These are phyloP conservation scores for Orchesellides sinensis DNA, from an alignment of 2,888 invertebrate species.

Conservation along the genomic window DNA sequence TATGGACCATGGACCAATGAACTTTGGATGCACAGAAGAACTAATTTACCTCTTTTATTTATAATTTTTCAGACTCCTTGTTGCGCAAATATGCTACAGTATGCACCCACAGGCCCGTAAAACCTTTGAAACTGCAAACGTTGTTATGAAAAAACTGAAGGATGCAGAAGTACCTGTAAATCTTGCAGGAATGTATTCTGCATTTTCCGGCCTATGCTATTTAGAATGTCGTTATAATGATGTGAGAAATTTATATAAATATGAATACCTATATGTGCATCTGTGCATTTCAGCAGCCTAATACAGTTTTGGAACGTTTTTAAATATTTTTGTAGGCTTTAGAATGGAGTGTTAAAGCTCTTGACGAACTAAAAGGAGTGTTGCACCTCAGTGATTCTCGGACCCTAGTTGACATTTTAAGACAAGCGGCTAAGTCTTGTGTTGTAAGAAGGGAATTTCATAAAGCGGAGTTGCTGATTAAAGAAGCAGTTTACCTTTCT, in stretches of 20 bases:
- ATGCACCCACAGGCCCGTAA: constrained; percentile 86
- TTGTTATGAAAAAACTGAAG: constrained; percentile 79
- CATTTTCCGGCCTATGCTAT: constrained; percentile 90
- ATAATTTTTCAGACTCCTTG: constrained; percentile 83
- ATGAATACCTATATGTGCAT: too few relatives aligned
- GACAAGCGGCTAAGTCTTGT: constrained; percentile 92
- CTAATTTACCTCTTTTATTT: constrained; percentile 73
- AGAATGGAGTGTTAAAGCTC: constrained; percentile 87
- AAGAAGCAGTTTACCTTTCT: constrained; percentile 87
- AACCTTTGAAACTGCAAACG: constrained; percentile 82
- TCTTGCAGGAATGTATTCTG: constrained; percentile 86
- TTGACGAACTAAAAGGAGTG: constrained; percentile 79
- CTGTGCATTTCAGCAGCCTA: not conserved
- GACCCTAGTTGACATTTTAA: constrained; percentile 87
- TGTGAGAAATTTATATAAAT: too few relatives aligned
- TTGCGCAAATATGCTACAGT: constrained; percentile 89
- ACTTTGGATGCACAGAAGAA: not conserved
- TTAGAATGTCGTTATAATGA: constrained; percentile 90
- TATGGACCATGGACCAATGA: too few relatives aligned
- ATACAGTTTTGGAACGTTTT: not conserved
- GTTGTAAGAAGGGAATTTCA: constrained; percentile 91
- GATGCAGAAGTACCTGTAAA: constrained; percentile 78
- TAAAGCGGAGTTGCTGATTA: constrained; percentile 88
- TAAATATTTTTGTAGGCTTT: constrained; percentile 78
- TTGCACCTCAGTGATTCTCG: constrained; percentile 82